Evolutionary conservation across 2,113 vertebrate genomes (phyloP).

Genomic region (Columba livia): DNA sequence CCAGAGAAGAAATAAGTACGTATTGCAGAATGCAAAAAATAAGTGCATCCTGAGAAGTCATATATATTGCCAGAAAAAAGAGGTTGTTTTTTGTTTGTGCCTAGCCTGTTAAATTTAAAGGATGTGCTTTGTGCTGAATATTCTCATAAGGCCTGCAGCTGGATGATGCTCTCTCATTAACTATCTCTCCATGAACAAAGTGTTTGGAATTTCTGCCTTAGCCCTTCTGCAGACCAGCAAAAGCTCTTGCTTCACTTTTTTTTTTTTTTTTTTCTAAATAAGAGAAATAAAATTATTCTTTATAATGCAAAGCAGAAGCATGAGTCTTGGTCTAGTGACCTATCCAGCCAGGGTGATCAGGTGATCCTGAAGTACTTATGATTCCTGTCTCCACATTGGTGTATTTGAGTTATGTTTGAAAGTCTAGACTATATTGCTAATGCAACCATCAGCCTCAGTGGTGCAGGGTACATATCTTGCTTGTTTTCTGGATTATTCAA

Average conservation of each 20-base stretch:
- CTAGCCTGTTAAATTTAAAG: background rate
- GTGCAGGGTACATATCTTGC: background rate
- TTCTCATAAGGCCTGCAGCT: background rate
- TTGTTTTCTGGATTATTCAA: background rate
- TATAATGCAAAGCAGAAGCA: background rate
- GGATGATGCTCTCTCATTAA: background rate
- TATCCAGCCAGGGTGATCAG: background rate
- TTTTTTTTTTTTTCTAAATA: background rate
- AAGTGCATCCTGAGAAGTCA: background rate
- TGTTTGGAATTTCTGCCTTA: background rate
- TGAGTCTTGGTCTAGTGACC: background rate
- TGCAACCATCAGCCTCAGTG: background rate
- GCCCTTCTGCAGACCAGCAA: background rate
- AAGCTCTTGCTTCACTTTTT: background rate
- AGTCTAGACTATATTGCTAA: background rate
- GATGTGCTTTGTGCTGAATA: background rate
- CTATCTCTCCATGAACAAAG: background rate
- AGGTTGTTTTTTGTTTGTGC: background rate
- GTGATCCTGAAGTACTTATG: background rate
- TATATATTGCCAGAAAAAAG: background rate
- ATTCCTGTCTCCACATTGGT: background rate
- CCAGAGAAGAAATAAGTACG: background rate
- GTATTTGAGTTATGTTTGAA: background rate
- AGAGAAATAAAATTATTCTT: background rate
- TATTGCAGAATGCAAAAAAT: background rate